phyloP scores from a whole-genome alignment of 1,140 invertebrate species.

The Drosophila grimshawi region DNA sequence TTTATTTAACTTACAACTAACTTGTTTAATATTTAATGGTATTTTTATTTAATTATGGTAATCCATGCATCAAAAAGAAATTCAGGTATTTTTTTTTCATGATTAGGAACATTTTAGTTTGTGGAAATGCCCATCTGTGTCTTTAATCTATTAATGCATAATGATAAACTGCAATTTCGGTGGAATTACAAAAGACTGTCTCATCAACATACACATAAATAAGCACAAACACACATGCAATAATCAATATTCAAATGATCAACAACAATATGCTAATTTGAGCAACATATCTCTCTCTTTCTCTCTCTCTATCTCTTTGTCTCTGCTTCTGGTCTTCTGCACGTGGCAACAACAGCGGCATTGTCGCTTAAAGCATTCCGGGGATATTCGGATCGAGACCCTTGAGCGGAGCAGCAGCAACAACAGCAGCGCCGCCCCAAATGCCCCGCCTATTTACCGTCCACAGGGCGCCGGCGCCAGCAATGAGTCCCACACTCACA shows the following conservation, averaged over 20 bases:
- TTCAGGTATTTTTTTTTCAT: neutral
- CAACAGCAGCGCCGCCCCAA: slow-evolving; percentile 57
- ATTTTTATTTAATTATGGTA: too few species aligned
- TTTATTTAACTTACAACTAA: too few species aligned
- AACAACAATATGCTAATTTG: slow-evolving; percentile 25
- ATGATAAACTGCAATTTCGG: neutral
- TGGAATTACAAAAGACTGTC: slow-evolving; percentile 19
- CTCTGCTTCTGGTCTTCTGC: slow-evolving; percentile 23
- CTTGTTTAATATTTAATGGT: too few species aligned
- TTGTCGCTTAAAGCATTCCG: slow-evolving; percentile 90
- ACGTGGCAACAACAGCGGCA: slow-evolving; percentile 86
- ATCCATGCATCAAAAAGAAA: neutral
- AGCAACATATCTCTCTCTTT: neutral
- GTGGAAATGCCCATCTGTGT: too few species aligned
- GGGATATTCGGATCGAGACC: slow-evolving; percentile 88
- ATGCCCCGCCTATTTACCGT: slow-evolving; percentile 81
- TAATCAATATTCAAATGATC: neutral
- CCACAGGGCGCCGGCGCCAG: slow-evolving; percentile 77
- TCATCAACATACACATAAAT: slow-evolving; percentile 12
- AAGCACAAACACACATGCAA: slow-evolving; percentile 12
- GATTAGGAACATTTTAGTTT: too few species aligned
- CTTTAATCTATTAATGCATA: too few species aligned
- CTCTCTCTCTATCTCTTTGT: slow-evolving; percentile 5
- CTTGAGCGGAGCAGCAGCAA: slow-evolving; percentile 83
- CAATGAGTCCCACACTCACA: slow-evolving; percentile 64